Percentiles rank a stretch among this genome's conserved stretches.
These are phyloP conservation scores for Misgurnus anguillicaudatus DNA, from an alignment of 2,113 vertebrate species.

Conservation along the genomic window DNA sequence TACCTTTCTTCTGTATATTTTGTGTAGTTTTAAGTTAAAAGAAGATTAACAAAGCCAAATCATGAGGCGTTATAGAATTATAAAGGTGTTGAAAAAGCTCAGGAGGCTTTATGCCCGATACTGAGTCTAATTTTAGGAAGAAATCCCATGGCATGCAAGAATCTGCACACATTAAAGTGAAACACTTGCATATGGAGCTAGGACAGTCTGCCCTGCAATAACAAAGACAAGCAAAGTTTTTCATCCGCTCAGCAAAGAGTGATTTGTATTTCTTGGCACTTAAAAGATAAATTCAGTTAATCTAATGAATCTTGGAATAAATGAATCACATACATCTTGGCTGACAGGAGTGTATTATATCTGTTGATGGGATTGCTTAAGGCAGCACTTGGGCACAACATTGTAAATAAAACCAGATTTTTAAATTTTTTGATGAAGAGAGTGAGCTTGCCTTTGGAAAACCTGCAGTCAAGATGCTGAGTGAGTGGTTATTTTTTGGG, in stretches of 20 bases:
- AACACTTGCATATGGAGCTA: slow-evolving; percentile 32
- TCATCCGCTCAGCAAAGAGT: not conserved
- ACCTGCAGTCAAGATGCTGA: not conserved
- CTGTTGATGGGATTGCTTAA: slow-evolving; percentile 13
- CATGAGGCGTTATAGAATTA: not conserved
- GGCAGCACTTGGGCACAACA: not conserved
- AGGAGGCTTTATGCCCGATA: slow-evolving; percentile 22
- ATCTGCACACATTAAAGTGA: slow-evolving; percentile 20
- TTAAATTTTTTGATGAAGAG: not conserved
- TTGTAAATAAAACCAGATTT: slow-evolving; percentile 2
- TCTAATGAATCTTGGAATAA: slow-evolving; percentile 12
- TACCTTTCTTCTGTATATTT: too few relatives aligned
- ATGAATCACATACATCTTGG: not conserved
- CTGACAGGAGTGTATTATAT: slow-evolving; percentile 9
- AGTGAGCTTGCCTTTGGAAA: not conserved
- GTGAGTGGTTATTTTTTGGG: too few relatives aligned
- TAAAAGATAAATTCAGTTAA: slow-evolving; percentile 14
- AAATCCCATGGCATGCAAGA: slow-evolving; percentile 1
- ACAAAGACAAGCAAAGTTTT: slow-evolving; percentile 22
- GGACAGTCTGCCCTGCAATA: not conserved
- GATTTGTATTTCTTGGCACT: slow-evolving; percentile 18
- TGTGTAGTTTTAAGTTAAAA: not conserved
- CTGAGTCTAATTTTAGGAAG: slow-evolving; percentile 41
- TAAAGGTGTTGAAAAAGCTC: slow-evolving; percentile 11
- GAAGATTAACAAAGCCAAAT: not conserved